phyloP scores from a whole-genome alignment of 2,113 vertebrate genomes.

The Ascaphus truei region DNA sequence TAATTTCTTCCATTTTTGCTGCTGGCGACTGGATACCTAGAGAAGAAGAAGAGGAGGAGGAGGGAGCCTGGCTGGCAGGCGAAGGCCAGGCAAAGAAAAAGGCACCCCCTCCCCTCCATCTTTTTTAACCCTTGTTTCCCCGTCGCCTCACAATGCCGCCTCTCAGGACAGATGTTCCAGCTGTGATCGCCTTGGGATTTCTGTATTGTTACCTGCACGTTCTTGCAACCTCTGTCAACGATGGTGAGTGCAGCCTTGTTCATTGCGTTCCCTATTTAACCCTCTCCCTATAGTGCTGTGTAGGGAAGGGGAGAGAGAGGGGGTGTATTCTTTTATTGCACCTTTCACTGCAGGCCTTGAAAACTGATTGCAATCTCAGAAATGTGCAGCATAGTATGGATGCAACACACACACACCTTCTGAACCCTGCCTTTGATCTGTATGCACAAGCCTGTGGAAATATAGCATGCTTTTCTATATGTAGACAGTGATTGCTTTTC shows the following conservation, averaged over 20 bases:
- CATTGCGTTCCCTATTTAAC: background rate
- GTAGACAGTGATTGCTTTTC: too few species aligned
- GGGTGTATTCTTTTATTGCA: background rate
- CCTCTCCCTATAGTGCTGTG: background rate
- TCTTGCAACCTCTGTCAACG: constrained; percentile 22
- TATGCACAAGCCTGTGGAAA: too few species aligned
- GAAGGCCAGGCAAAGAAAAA: background rate
- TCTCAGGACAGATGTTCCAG: constrained; percentile 24
- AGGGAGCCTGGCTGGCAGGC: background rate
- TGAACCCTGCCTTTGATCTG: background rate
- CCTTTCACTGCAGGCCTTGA: constrained; percentile 4
- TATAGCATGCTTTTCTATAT: too few species aligned
- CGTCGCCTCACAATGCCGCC: constrained; percentile 17
- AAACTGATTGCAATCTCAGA: background rate
- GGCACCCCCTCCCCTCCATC: constrained; percentile 1
- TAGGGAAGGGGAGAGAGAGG: background rate
- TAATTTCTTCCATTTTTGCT: background rate
- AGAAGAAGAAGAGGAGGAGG: too few species aligned
- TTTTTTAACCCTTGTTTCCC: background rate
- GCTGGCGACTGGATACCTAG: background rate
- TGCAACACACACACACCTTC: background rate
- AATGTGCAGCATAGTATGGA: constrained; percentile 1
- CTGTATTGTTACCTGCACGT: constrained; percentile 7
- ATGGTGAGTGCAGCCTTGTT: constrained; percentile 15
- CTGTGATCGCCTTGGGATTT: constrained; percentile 13